Percentiles rank a stretch among this genome's conserved stretches.
Evolutionary conservation across 2,113 vertebrate genomes (phyloP).

Genomic region (Amia ocellicauda): DNA sequence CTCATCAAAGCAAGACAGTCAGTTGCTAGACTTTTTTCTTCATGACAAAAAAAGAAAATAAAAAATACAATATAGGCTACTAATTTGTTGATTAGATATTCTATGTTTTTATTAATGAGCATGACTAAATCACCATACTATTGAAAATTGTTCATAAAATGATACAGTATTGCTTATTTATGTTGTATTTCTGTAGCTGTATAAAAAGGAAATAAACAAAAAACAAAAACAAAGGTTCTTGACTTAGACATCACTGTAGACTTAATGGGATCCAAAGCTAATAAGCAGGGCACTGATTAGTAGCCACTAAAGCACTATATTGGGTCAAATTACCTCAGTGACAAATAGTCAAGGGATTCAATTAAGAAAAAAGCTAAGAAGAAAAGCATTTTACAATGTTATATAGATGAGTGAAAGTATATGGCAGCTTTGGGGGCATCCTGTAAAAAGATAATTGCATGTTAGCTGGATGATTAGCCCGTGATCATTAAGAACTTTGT

Average conservation of each 20-base stretch:
- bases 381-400: constrained; percentile 45
- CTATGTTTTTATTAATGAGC: too few species aligned
- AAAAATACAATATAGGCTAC: too few species aligned
- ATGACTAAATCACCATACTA: too few species aligned
- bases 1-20: too few species aligned
- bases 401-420: constrained; percentile 49
- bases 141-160: too few species aligned
- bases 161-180: too few species aligned
- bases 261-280: constrained; percentile 62
- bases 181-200: too few species aligned
- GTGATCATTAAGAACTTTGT: constrained; percentile 46
- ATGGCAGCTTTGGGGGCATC: constrained; percentile 49
- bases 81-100: too few species aligned
- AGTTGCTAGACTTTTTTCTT: too few species aligned
- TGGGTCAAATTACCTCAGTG: constrained; percentile 64
- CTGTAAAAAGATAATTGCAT: constrained; percentile 55
- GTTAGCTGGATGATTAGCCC: constrained; percentile 51
- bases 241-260: constrained; percentile 60
- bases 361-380: constrained; percentile 59
- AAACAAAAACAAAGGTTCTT: constrained; percentile 58
- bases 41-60: too few species aligned
- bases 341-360: constrained; percentile 71
- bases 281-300: constrained; percentile 66
- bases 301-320: constrained; percentile 59
- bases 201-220: constrained; percentile 40